Conservation (phyloP, 2,888 invertebrate genomes). For the Strigamia maritima region DNA sequence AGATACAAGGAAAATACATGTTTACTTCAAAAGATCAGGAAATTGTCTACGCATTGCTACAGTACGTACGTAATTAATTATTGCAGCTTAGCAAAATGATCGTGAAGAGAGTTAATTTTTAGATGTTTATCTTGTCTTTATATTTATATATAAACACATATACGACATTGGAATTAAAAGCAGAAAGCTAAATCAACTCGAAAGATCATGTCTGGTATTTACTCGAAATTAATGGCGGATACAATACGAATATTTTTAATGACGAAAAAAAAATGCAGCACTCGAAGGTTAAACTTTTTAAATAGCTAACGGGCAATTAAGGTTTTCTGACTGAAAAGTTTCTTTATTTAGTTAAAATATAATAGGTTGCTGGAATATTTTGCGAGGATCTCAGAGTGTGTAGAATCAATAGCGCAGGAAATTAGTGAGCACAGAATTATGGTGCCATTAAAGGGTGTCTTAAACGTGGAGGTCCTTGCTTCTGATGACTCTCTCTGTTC, state of each 20-base stretch:
- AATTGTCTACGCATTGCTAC: background rate
- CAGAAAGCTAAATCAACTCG: too few species aligned
- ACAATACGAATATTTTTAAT: too few species aligned
- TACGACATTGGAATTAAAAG: too few species aligned
- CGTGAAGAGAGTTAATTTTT: too few species aligned
- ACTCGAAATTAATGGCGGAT: too few species aligned
- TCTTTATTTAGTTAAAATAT: constrained; percentile 26
- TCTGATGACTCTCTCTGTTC: constrained; percentile 32
- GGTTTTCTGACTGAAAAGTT: background rate
- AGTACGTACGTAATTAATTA: too few species aligned
- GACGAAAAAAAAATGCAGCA: too few species aligned
- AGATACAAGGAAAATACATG: too few species aligned
- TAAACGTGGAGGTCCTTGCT: constrained; percentile 34
- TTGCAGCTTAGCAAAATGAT: too few species aligned
- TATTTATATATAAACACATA: too few species aligned
- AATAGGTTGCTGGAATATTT: constrained; percentile 11
- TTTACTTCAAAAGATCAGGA: background rate
- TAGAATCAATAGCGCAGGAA: constrained; percentile 31
- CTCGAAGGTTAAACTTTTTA: background rate
- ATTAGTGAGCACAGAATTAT: constrained; percentile 30
- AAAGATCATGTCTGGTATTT: too few species aligned
- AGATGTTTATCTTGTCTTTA: too few species aligned
- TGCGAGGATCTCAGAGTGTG: constrained; percentile 16
- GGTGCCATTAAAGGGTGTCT: constrained; percentile 32
- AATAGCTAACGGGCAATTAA: background rate